A percentile compares a stretch with the other conserved stretches of the same genome.
These are phyloP conservation scores for Burhinus oedicnemus DNA, from an alignment of 2,113 vertebrate species.

Conservation along the genomic window DNA sequence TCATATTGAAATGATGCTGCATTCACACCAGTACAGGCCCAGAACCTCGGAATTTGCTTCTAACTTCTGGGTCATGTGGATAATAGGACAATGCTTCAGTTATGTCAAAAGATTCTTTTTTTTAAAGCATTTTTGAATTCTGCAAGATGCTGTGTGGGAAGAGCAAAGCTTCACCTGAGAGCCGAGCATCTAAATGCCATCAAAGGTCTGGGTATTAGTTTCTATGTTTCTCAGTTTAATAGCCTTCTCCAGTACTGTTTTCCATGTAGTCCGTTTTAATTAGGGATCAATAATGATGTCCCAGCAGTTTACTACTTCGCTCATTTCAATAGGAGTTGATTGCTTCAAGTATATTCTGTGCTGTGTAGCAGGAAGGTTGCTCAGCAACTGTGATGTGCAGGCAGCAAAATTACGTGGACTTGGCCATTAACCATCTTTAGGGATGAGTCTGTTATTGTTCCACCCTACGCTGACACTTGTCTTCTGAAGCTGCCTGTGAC, in stretches of 20 bases:
- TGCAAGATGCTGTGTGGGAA: neutral
- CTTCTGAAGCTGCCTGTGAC: neutral
- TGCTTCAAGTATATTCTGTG: neutral
- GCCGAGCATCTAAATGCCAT: neutral
- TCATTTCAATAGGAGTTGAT: neutral
- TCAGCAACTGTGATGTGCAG: neutral
- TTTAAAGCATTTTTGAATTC: neutral
- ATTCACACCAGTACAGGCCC: neutral
- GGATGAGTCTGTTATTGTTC: neutral
- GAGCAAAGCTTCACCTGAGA: neutral
- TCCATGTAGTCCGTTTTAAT: neutral
- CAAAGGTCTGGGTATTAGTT: neutral
- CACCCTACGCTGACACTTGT: neutral
- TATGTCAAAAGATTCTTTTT: neutral
- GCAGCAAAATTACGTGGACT: neutral
- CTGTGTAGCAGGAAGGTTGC: neutral
- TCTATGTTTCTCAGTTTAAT: neutral
- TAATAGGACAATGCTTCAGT: neutral
- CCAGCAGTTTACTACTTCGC: neutral
- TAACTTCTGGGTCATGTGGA: neutral
- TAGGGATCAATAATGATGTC: neutral
- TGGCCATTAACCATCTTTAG: neutral
- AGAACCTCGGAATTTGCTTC: neutral
- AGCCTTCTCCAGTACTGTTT: neutral
- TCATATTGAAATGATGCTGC: neutral